Conservation (phyloP, 2,888 invertebrate genomes). For the Hydropsyche betteni region DNA sequence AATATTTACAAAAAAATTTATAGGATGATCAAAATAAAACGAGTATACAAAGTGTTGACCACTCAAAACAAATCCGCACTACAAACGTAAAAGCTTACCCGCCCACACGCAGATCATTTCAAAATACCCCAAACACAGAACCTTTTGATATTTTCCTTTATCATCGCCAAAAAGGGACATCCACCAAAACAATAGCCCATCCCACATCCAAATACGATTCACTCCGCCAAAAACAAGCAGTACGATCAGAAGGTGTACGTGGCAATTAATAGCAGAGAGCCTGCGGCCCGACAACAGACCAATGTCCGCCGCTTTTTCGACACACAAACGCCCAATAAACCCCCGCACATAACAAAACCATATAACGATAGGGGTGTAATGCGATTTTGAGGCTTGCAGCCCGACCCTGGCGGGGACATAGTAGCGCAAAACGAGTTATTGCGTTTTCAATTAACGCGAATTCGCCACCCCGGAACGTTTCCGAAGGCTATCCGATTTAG, state of each 20-base stretch:
- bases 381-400: too few relatives aligned
- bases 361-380: neutral
- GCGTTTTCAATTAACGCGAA: conserved; percentile 26
- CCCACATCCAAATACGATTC: neutral
- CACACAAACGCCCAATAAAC: neutral
- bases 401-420: neutral
- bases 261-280: conserved; percentile 34
- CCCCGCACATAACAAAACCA: too few relatives aligned
- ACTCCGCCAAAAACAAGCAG: neutral
- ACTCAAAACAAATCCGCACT: too few relatives aligned
- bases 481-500: conserved; percentile 4
- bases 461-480: neutral
- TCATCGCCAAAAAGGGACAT: conserved; percentile 30
- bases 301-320: conserved; percentile 30
- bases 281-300: neutral
- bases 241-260: conserved; percentile 11
- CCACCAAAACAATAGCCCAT: neutral
- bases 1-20: too few relatives aligned
- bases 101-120: conserved; percentile 12
- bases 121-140: neutral
- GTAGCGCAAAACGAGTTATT: conserved; percentile 6
- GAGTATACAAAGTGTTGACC: too few relatives aligned
- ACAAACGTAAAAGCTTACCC: too few relatives aligned
- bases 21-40: too few relatives aligned
- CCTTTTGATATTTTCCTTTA: conserved; percentile 30